Conservation (phyloP, 2,888 invertebrate genomes). For the Drymonia ruficornis region DNA sequence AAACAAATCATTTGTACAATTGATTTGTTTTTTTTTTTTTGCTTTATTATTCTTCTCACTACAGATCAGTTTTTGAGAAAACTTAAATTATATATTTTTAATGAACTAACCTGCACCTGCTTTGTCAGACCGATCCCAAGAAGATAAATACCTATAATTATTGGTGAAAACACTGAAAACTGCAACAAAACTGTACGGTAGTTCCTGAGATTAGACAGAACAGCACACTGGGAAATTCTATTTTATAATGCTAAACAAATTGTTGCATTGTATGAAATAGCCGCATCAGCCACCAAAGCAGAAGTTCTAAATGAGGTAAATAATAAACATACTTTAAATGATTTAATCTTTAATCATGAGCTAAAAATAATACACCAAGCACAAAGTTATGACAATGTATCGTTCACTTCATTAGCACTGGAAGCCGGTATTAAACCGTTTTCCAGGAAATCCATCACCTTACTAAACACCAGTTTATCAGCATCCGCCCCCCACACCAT, state of each 20-base stretch:
- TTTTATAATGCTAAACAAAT: too few relatives aligned
- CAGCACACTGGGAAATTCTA: too few relatives aligned
- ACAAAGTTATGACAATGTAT: background rate
- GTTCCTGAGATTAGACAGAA: too few relatives aligned
- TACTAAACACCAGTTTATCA: slow-evolving; percentile 48
- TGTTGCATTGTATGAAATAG: background rate
- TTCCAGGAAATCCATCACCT: slow-evolving; percentile 53
- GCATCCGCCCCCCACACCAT: slow-evolving; percentile 62
- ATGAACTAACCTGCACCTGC: too few relatives aligned
- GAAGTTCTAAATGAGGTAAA: background rate
- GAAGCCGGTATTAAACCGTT: slow-evolving; percentile 30
- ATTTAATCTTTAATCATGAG: background rate
- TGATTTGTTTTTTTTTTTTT: too few relatives aligned
- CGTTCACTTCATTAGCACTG: slow-evolving; percentile 23
- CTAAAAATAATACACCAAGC: background rate
- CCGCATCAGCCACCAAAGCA: background rate
- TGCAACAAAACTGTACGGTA: too few relatives aligned
- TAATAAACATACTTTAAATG: background rate
- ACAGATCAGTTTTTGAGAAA: too few relatives aligned
- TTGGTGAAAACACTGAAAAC: too few relatives aligned
- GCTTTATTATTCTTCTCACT: too few relatives aligned
- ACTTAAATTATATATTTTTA: too few relatives aligned
- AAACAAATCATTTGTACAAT: slow-evolving; percentile 13
- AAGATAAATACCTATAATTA: too few relatives aligned
- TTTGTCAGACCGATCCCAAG: too few relatives aligned